These are phyloP conservation scores for Corythoichthys intestinalis DNA, from an alignment of 2,113 vertebrate species.

Conservation along the genomic window DNA sequence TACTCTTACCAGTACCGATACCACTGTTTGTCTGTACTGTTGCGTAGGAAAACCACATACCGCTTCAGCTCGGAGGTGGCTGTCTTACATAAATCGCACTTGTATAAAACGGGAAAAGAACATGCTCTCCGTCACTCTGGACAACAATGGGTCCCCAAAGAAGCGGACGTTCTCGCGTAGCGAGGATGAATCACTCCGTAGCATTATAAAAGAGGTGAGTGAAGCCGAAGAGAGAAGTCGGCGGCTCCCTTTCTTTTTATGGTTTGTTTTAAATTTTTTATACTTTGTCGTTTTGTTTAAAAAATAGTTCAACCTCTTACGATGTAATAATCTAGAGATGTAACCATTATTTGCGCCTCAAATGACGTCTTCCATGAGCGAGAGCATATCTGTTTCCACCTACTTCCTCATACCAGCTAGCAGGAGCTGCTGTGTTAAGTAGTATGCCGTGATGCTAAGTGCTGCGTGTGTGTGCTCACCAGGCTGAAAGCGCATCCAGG, in stretches of 20 bases:
- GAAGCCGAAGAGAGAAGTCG: constrained; percentile 9
- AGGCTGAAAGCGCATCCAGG: constrained; percentile 67
- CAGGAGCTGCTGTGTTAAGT: not conserved
- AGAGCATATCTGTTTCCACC: not conserved
- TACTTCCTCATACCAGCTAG: constrained; percentile 20
- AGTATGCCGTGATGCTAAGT: not conserved
- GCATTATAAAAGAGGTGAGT: constrained; percentile 71
- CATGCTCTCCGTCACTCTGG: constrained; percentile 67
- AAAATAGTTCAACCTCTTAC: not conserved
- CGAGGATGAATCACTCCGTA: constrained; percentile 75
- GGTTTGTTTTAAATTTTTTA: not conserved
- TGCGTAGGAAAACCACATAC: constrained; percentile 10
- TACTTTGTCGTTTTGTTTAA: not conserved
- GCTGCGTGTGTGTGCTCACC: not conserved
- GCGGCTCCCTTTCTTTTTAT: not conserved
- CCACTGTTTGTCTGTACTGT: not conserved
- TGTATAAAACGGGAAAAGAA: constrained; percentile 6
- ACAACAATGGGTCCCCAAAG: constrained; percentile 63
- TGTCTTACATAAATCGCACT: constrained; percentile 31
- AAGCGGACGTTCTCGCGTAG: constrained; percentile 70
- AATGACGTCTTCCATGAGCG: not conserved
- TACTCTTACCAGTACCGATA: not conserved
- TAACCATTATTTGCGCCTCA: not conserved
- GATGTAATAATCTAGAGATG: too few species aligned
- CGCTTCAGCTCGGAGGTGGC: constrained; percentile 15